A percentile compares a stretch with the other conserved stretches of the same genome.
Evolutionary conservation across 2,888 invertebrate genomes (phyloP).

Genomic region (Xanthorhoe spadicearia): DNA sequence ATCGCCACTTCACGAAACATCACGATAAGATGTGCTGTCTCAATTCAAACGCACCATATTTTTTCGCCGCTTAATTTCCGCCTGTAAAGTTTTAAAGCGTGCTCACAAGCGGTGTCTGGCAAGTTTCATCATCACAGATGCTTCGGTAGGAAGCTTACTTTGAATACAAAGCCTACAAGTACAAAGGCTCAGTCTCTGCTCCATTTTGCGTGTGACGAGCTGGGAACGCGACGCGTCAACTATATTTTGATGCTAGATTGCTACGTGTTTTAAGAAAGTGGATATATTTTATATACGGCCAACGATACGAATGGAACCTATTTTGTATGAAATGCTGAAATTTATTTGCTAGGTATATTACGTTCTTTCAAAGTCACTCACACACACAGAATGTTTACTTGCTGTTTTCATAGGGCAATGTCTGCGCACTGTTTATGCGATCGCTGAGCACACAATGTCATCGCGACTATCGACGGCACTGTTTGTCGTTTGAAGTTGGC

Average conservation of each 20-base stretch:
- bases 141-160: conserved; percentile 83
- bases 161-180: conserved; percentile 82
- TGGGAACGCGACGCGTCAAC: conserved; percentile 76
- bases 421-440: conserved; percentile 16
- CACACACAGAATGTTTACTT: neutral
- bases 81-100: conserved; percentile 82
- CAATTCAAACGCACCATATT: conserved; percentile 48
- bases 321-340: too few relatives aligned
- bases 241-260: conserved; percentile 65
- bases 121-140: conserved; percentile 83
- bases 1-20: neutral
- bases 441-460: conserved; percentile 27
- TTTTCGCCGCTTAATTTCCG: conserved; percentile 81
- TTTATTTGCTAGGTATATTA: too few relatives aligned
- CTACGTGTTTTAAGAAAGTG: conserved; percentile 40
- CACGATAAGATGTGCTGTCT: neutral
- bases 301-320: too few relatives aligned
- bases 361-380: neutral
- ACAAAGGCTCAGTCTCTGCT: conserved; percentile 80
- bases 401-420: conserved; percentile 15
- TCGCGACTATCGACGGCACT: conserved; percentile 17
- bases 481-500: conserved; percentile 28
- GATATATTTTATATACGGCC: conserved; percentile 24
- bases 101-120: conserved; percentile 83
- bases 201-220: conserved; percentile 81